Conservation (phyloP, 2,888 invertebrate genomes). For the Heliothis peltigera region DNA sequence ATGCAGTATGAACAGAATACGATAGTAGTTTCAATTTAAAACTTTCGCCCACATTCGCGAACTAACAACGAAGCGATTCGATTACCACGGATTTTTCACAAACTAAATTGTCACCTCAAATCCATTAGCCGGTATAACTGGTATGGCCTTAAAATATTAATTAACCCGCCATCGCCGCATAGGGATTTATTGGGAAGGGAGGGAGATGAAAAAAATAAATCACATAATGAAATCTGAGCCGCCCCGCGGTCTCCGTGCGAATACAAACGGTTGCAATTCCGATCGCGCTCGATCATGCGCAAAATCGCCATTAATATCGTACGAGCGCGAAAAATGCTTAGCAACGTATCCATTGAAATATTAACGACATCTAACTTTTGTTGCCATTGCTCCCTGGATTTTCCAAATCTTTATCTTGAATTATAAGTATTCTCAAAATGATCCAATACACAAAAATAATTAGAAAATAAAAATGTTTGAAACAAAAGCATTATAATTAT, state of each 20-base stretch:
- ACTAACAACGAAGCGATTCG: slow-evolving; percentile 27
- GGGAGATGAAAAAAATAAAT: slow-evolving; percentile 82
- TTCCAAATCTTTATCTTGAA: not conserved
- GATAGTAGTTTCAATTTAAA: slow-evolving; percentile 37
- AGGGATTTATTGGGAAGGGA: slow-evolving; percentile 82
- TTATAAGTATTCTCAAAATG: too few species aligned
- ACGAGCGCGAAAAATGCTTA: slow-evolving; percentile 65
- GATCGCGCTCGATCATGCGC: slow-evolving; percentile 74
- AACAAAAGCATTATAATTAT: too few species aligned
- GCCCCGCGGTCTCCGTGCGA: slow-evolving; percentile 69
- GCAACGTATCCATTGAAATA: slow-evolving; percentile 36
- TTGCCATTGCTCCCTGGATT: not conserved
- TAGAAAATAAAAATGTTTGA: too few species aligned
- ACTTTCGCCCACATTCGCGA: slow-evolving; percentile 17
- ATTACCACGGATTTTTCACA: slow-evolving; percentile 41
- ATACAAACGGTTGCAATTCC: slow-evolving; percentile 76
- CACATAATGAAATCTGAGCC: slow-evolving; percentile 84
- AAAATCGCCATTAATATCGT: slow-evolving; percentile 85
- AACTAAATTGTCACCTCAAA: slow-evolving; percentile 68
- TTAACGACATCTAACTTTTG: slow-evolving; percentile 26
- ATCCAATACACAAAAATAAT: too few species aligned
- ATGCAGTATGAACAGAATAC: slow-evolving; percentile 42
- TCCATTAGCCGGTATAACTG: slow-evolving; percentile 65
- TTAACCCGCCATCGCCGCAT: slow-evolving; percentile 81
- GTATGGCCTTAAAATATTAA: slow-evolving; percentile 84